phyloP scores from a whole-genome alignment of 2,888 invertebrate species.

The Cerastis leucographa region DNA sequence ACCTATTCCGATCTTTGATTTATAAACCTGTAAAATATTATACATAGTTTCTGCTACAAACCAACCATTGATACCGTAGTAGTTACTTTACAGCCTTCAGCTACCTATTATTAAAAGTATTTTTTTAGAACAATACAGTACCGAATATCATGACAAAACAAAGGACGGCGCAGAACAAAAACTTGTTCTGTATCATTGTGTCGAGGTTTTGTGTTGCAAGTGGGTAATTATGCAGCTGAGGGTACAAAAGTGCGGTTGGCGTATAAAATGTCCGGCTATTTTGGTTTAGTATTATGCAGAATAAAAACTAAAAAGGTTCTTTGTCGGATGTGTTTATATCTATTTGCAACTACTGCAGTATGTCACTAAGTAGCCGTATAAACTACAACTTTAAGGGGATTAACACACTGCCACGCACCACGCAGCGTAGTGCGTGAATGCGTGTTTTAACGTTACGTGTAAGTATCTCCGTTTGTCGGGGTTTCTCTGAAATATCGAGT shows the following conservation, averaged over 20 bases:
- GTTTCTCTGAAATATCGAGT: no score
- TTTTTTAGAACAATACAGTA: not conserved
- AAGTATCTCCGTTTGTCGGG: no score
- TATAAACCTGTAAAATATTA: not conserved
- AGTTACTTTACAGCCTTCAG: not conserved
- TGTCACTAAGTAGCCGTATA: not conserved
- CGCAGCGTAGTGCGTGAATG: no score
- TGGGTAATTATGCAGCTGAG: constrained; percentile 56
- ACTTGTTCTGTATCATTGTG: constrained; percentile 48
- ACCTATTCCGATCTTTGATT: no score
- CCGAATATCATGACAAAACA: constrained; percentile 23
- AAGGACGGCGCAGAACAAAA: constrained; percentile 44
- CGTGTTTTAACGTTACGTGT: no score
- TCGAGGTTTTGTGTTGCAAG: constrained; percentile 51
- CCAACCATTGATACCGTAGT: not conserved
- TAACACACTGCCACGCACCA: no score
- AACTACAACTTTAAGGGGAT: no score
- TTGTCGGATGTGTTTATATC: not conserved
- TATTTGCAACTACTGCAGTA: not conserved
- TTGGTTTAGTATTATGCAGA: not conserved
- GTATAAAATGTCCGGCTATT: constrained; percentile 25
- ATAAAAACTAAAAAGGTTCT: not conserved
- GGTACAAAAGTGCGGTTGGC: constrained; percentile 15
- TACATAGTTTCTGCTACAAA: not conserved
- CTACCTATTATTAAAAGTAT: not conserved